Percentiles rank a stretch among this genome's conserved stretches.
Evolutionary conservation across 2,888 invertebrate genomes (phyloP).

Genomic region (Unio pictorum): DNA sequence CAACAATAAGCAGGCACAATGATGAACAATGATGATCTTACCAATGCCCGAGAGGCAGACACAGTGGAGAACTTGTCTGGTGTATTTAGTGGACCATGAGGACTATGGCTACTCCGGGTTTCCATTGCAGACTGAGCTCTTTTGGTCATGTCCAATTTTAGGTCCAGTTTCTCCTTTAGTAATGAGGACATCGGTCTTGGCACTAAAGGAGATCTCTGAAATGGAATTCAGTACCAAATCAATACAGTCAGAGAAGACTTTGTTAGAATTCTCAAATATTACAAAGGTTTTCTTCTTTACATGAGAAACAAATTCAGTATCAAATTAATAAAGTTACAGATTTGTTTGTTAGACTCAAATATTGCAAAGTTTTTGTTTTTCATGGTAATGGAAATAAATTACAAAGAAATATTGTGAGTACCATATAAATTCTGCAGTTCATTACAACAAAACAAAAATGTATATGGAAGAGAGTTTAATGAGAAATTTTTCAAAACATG

Average conservation of each 20-base stretch:
- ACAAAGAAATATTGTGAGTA: no score
- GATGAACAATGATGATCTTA: no score
- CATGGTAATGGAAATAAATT: no score
- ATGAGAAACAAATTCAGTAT: not conserved
- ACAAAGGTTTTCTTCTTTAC: not conserved
- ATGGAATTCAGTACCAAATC: not conserved
- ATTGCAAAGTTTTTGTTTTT: no score
- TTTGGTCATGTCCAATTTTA: conserved; percentile 46
- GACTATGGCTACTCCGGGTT: conserved; percentile 12
- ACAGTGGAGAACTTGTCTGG: conserved; percentile 7
- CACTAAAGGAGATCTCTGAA: not conserved
- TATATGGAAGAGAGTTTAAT: not conserved
- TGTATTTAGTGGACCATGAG: conserved; percentile 14
- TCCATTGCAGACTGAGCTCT: conserved; percentile 43
- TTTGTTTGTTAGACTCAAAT: not conserved
- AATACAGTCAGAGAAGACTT: not conserved
- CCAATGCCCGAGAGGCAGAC: no score
- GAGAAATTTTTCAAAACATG: not conserved
- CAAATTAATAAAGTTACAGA: not conserved
- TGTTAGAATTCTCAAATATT: not conserved
- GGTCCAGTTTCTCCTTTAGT: conserved; percentile 53
- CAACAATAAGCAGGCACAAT: no score
- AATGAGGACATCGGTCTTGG: conserved; percentile 59
- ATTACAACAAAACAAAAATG: no score
- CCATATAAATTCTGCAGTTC: no score